Evolutionary conservation across 2,888 invertebrate species (phyloP).

Genomic region (Cartodere bifasciata): DNA sequence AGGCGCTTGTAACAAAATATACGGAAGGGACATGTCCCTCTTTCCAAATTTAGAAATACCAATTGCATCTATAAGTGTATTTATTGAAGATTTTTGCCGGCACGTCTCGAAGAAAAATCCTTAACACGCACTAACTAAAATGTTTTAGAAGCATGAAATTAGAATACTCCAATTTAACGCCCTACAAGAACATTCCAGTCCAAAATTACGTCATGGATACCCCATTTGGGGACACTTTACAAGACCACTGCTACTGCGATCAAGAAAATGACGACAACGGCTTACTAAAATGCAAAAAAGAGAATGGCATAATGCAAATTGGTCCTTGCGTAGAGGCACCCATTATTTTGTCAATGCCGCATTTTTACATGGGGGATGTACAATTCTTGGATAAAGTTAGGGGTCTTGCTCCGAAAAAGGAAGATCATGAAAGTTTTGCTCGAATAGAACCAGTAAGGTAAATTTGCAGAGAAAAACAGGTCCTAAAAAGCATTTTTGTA

Average conservation of each 20-base stretch:
- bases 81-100: constrained; percentile 1
- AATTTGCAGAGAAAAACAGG: background rate
- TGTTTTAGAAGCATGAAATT: constrained; percentile 37
- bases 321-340: constrained; percentile 45
- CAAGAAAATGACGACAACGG: background rate
- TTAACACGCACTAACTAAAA: background rate
- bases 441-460: constrained; percentile 10
- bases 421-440: constrained; percentile 38
- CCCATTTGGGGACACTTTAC: constrained; percentile 35
- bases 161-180: constrained; percentile 32
- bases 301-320: constrained; percentile 42
- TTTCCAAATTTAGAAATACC: background rate
- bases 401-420: constrained; percentile 41
- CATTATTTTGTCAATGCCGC: constrained; percentile 50
- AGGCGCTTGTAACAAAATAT: background rate
- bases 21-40: background rate
- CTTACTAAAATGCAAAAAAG: constrained; percentile 33
- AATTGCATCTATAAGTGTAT: background rate
- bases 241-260: constrained; percentile 41
- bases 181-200: constrained; percentile 36
- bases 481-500: constrained; percentile 21
- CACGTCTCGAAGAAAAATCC: background rate
- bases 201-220: constrained; percentile 38
- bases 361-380: constrained; percentile 47
- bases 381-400: constrained; percentile 39